Conservation (phyloP, 2,888 invertebrate species). For the Uropetala carovei region DNA sequence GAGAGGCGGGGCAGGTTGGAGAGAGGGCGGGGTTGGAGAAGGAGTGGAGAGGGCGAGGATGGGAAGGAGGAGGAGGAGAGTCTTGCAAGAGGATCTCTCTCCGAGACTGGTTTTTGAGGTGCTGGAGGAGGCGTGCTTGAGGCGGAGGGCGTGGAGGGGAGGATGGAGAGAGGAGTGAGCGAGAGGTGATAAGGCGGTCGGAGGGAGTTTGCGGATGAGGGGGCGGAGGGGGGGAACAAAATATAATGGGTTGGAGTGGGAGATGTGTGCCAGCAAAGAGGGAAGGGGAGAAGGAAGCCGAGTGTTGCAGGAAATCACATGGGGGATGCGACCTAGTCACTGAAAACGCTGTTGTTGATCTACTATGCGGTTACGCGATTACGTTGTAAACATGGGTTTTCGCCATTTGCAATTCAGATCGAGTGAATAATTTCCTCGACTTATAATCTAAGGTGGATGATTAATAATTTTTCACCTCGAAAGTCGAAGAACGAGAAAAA, state of each 20-base stretch:
- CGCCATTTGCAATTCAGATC: slow-evolving; percentile 52
- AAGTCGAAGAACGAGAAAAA: not conserved
- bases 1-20: slow-evolving; percentile 5
- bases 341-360: slow-evolving; percentile 37
- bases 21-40: not conserved
- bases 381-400: slow-evolving; percentile 19
- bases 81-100: no score
- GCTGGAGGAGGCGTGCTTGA: not conserved
- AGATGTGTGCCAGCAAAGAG: no score
- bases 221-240: not conserved
- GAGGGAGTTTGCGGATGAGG: not conserved
- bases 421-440: slow-evolving; percentile 38
- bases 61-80: not conserved
- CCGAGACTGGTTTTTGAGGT: no score
- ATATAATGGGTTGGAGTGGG: not conserved
- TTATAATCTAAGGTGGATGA: not conserved
- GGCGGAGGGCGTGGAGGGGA: not conserved
- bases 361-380: slow-evolving; percentile 27
- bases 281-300: not conserved
- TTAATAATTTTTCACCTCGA: slow-evolving; percentile 40
- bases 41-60: not conserved
- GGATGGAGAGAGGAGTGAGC: not conserved
- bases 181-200: not conserved
- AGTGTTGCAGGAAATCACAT: not conserved
- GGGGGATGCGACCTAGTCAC: slow-evolving; percentile 8